Percentiles rank a stretch among this genome's conserved stretches.
phyloP scores from a whole-genome alignment of 2,113 vertebrate species.

The Meles meles region DNA sequence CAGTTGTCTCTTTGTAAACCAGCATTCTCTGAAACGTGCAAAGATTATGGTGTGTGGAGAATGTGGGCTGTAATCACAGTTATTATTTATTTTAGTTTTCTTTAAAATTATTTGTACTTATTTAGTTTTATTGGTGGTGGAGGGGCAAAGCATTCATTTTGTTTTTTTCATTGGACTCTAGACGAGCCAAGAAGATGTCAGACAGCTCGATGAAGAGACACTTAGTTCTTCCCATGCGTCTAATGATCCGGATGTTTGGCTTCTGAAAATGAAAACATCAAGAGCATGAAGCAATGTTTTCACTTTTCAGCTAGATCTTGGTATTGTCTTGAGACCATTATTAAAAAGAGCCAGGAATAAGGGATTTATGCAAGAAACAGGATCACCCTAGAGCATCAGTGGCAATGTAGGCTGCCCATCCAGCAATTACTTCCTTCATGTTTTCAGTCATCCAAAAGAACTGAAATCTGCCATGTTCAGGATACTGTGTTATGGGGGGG shows the following conservation, averaged over 20 bases:
- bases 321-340: neutral
- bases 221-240: neutral
- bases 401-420: neutral
- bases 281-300: neutral
- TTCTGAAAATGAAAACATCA: constrained; percentile 12
- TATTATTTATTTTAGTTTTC: constrained; percentile 11
- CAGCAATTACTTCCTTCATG: neutral
- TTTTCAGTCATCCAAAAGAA: neutral
- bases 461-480: neutral
- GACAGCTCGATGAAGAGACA: neutral
- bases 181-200: neutral
- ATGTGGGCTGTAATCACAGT: neutral
- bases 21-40: neutral
- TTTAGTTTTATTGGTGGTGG: neutral
- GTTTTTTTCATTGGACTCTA: neutral
- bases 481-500: neutral
- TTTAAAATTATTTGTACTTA: neutral
- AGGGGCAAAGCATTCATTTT: neutral
- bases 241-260: neutral
- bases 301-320: neutral
- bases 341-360: neutral
- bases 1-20: neutral
- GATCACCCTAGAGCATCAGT: neutral
- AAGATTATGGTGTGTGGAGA: neutral
- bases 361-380: neutral